Evolutionary conservation across 2,797 vertebrate genomes (phyloP).

Genomic region (Onychomys torridus): DNA sequence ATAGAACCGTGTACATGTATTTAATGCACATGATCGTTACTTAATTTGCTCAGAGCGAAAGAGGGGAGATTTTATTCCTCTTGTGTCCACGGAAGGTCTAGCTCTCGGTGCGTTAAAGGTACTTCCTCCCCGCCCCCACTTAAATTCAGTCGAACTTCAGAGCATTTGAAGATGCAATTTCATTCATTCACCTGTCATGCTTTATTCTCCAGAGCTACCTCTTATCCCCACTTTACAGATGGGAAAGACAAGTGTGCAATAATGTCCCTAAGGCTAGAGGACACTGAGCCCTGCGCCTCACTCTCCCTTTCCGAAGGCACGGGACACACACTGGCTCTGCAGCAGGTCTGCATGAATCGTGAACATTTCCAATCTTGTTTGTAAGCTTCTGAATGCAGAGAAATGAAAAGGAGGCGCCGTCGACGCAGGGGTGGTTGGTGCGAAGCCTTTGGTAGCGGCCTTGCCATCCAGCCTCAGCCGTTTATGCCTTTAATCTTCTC

Average conservation of each 20-base stretch:
- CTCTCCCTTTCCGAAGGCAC: neutral
- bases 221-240: slow-evolving; percentile 43
- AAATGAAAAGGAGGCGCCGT: slow-evolving; percentile 34
- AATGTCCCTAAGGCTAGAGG: neutral
- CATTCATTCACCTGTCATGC: slow-evolving; percentile 44
- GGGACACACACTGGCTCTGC: neutral
- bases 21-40: slow-evolving; percentile 49
- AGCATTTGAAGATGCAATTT: slow-evolving; percentile 43
- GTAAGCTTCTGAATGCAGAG: slow-evolving; percentile 29
- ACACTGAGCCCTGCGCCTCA: neutral
- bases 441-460: slow-evolving; percentile 30
- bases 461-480: neutral
- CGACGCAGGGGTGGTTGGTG: neutral
- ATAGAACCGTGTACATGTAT: slow-evolving; percentile 41
- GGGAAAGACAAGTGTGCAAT: slow-evolving; percentile 54
- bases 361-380: slow-evolving; percentile 28
- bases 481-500: slow-evolving; percentile 70
- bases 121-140: neutral
- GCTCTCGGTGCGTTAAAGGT: slow-evolving; percentile 35
- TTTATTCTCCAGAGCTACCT: slow-evolving; percentile 24
- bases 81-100: slow-evolving; percentile 41
- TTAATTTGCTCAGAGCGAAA: slow-evolving; percentile 52
- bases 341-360: neutral
- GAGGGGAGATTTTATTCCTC: neutral
- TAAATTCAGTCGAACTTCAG: slow-evolving; percentile 51